A percentile compares a stretch with the other conserved stretches of the same genome.
Conservation (phyloP, 2,113 vertebrate species). For the Ondatra zibethicus region DNA sequence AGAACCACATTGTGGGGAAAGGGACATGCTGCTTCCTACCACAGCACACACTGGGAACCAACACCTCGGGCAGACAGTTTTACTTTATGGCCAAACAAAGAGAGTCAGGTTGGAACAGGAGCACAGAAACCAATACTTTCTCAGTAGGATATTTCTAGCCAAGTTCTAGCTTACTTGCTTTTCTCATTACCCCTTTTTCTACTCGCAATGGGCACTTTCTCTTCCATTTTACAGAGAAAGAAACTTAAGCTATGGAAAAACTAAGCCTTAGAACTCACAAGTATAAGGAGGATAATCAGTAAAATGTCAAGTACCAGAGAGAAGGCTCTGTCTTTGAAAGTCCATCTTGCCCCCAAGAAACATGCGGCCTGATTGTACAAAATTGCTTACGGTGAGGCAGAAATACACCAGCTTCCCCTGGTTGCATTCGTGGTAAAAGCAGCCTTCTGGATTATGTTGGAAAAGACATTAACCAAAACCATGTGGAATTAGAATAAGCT, state of each 20-base stretch:
- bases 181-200: constrained; percentile 28
- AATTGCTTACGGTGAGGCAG: not conserved
- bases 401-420: not conserved
- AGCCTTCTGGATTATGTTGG: not conserved
- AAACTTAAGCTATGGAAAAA: constrained; percentile 24
- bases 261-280: not conserved
- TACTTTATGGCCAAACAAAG: not conserved
- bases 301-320: constrained; percentile 30
- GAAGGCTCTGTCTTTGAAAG: not conserved
- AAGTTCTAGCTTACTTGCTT: not conserved
- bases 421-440: not conserved
- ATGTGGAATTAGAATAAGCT: not conserved
- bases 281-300: not conserved
- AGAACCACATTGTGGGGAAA: not conserved
- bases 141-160: not conserved
- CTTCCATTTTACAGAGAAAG: constrained; percentile 33
- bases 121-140: constrained; percentile 5
- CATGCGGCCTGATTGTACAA: not conserved
- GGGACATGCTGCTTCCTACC: not conserved
- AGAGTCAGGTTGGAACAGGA: not conserved
- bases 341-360: not conserved
- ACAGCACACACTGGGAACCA: not conserved
- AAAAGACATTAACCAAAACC: not conserved
- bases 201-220: not conserved
- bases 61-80: not conserved